Base-by-base conservation (phyloP, 2,797 vertebrate species). In the Molossus molossus region DNA sequence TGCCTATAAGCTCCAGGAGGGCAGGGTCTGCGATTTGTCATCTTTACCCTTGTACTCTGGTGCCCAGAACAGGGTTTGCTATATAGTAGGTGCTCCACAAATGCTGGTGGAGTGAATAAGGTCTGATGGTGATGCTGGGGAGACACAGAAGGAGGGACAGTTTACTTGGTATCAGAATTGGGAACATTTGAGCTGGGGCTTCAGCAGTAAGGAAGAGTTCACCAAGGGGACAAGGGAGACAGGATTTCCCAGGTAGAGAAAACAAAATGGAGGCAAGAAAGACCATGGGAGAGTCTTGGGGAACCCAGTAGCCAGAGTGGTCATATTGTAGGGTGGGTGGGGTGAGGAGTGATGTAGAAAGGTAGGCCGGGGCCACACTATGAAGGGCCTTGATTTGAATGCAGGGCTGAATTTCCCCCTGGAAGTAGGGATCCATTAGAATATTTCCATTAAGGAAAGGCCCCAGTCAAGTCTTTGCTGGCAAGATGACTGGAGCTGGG, bases 381-480 rank as follows among this genome's bases (percentile, higher is more conserved):
- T 90, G n/a, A 91, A 88, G 67, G 65, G 81, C 87, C 70, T 93
- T 90, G 76, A 64, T 50, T 94, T 73, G 45, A 91, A 84, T 57
- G 65, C 83, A 86, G 33, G 80, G 48, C 17, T 90, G 86, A 18
- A 81, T 92, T 88, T 94, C n/a, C 65, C 76, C 91, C 81, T 53
- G 58, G 84, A 15, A 14, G 77, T 65, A 87, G 89, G 67, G n/a
- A 85, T 69, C 87, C 72, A 81, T 72, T 81, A 62, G 93, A 94
- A 93, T 95, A 84, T 96, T 96, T 96, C 91, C 77, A 96, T 96
- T 94, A 91, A 97, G 94, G 88, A 92, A 87, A 95, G 87, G 96
- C 77, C 96, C 76, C n/a, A 25, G 88, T 93, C 89, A 94, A 91
- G 76, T 86, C 72, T 91, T 92, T 89, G 70, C 80, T 91, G 79